Evolutionary conservation across 1,140 invertebrate genomes (phyloP).

Genomic region (Meloidogyne exigua): DNA sequence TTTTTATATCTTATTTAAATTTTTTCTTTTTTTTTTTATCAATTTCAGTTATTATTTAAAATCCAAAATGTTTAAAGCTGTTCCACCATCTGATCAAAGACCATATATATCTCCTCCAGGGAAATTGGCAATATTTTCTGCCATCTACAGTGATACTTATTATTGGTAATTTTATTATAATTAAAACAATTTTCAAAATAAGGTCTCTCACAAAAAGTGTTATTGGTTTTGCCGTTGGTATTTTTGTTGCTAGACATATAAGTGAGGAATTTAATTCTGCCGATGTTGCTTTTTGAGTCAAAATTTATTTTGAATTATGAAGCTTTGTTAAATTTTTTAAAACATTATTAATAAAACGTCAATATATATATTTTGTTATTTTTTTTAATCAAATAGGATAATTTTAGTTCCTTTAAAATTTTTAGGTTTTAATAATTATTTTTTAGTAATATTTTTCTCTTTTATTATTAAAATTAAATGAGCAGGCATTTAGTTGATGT

Average conservation of each 20-base stretch:
- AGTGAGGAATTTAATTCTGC: constrained; percentile 25
- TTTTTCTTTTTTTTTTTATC: background rate
- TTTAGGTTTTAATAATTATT: background rate
- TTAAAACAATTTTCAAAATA: constrained; percentile 3
- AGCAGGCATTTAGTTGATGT: constrained; percentile 23
- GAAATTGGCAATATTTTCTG: constrained; percentile 19
- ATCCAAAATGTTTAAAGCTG: background rate
- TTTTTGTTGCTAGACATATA: constrained; percentile 28
- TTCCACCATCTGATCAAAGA: background rate
- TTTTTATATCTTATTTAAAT: background rate
- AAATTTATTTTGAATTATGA: background rate
- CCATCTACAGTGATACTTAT: constrained; percentile 35
- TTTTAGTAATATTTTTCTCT: too few species aligned
- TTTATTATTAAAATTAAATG: background rate
- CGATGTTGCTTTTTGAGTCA: background rate
- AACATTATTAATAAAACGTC: background rate
- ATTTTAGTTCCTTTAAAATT: background rate
- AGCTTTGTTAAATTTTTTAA: background rate
- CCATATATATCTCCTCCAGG: constrained; percentile 24
- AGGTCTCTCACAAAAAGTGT: constrained; percentile 36
- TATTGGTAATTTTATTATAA: constrained; percentile 30
- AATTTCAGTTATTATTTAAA: background rate
- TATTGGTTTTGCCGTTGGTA: constrained; percentile 25
- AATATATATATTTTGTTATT: background rate
- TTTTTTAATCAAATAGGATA: background rate